Evolutionary conservation across 2,888 invertebrate genomes (phyloP), one percentile per base, ranked within the genome.

Genomic region (Cephus pulcher): DNA sequence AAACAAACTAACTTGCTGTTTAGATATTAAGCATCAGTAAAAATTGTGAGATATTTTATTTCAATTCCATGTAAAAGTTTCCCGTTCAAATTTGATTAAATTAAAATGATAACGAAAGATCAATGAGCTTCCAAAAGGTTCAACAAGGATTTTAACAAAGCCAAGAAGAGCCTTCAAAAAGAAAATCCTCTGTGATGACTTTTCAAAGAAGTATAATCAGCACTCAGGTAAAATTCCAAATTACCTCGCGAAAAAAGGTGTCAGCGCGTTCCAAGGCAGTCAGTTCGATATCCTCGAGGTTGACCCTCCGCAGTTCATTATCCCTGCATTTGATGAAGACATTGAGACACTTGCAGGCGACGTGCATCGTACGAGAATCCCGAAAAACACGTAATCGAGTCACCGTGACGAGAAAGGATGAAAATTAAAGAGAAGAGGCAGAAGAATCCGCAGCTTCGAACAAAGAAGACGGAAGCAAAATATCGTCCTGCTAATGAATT

Each of bases 261-360:
- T 95, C 94, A 89, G 93, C 93, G 91, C 93, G 93, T 92, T 95
- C 95, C 86, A 92, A 91, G 83, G 93, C 91, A 88, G 93, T 92
- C 88, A 95, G 90, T 87, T 93, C 93, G 89, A 94, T 90, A 89
- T 93, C 93, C 84, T 93, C 93, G 85, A 93, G 89, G 88, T 93
- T 93, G 88, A 94, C 92, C 90, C 93, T 92, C 86, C 93, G 93
- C 89, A 94, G 93, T 87, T 92, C 92, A 84, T 92, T 89, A 90
- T 93, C 93, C 89, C 94, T 94, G 88, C 94, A 93, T 91, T 94
- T 94, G 85, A 95, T 93, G 85, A 93, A 93, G 86, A 96, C 93
- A 92, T 96, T 96, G 88, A 96, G 92, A 92, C 96, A 96, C 93
- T 95, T 95, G 93, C 96, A 96, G 89, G 95, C 94, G 90, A 94